Base-by-base conservation (phyloP, 2,888 invertebrate genomes). In the Drosophila mayaguana region DNA sequence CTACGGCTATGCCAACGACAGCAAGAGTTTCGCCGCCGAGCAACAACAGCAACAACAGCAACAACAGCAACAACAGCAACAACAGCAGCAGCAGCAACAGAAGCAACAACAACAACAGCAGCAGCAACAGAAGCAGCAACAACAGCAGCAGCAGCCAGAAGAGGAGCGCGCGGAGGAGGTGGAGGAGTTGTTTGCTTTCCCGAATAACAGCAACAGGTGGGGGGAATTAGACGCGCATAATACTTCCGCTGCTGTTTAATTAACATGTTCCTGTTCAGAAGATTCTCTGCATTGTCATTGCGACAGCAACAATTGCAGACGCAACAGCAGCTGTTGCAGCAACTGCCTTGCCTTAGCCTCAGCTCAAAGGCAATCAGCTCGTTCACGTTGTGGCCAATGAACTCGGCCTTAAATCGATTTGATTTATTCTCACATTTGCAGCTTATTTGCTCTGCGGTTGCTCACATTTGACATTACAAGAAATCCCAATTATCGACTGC, bases 131-230 rank as follows among this genome's bases (percentile, higher is more conserved):
- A 25, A 46, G 0, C 45, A 25, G 0, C 45, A 45, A 7, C 22
- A 46, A 5, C 46, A 46, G n/a, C 9, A 48, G 28, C 48, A 28
- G 7, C 18, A 32, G 28, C 48, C 38, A 40, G 40, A 40, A 3
- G 7, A 32, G 7, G 18, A 11, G 70, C 28, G n/a, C 5, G 11
- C 6, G 0, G 60, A 7, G 34, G 28, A 57, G 45, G 38, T 53
- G 68, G 3, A 62, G 65, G 22, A 50, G 32, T 18, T 34, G 9
- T 12, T 50, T 7, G 7, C 12, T 28, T 14, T 20, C 3, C 56
- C 71, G 20, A 63, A 73, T n/a, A 70, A 55, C 53, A 63, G 16
- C 48, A 84, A 81, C 53, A 90, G 92, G 92, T 92, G 78, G 88
- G 88, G 12, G 28, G 2, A 18, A 7, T 12, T 12, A 11, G 11